phyloP scores from a whole-genome alignment of 1,140 invertebrate genomes.

The Cecropterus lyciades region DNA sequence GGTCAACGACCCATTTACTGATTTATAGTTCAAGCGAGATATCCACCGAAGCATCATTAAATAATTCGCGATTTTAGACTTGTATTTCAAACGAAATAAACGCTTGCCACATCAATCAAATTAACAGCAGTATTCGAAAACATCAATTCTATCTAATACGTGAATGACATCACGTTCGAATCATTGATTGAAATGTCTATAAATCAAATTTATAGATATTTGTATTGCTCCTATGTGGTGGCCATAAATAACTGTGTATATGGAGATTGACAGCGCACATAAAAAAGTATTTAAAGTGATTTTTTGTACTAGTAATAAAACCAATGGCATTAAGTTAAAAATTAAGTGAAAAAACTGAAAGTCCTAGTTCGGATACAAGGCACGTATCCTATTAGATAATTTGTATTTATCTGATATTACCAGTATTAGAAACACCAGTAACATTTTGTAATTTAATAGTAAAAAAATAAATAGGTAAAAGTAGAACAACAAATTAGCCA shows the following conservation, averaged over 20 bases:
- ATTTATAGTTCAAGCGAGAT: slow-evolving; percentile 20
- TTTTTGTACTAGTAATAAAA: no score
- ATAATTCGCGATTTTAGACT: slow-evolving; percentile 12
- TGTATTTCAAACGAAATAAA: slow-evolving; percentile 27
- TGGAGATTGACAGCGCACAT: no score
- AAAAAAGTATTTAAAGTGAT: no score
- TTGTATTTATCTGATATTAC: no score
- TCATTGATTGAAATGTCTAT: slow-evolving; percentile 32
- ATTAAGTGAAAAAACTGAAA: no score
- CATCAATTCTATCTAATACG: slow-evolving; percentile 26
- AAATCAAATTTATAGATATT: slow-evolving; percentile 19
- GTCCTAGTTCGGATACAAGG: no score
- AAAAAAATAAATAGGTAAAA: background rate
- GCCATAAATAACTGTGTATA: slow-evolving; percentile 4
- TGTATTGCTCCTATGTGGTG: background rate
- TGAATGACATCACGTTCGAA: slow-evolving; percentile 30
- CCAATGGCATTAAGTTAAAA: no score
- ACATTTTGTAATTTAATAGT: no score
- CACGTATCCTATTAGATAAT: no score
- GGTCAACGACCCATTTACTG: background rate
- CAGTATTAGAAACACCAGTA: no score
- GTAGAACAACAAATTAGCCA: no score
- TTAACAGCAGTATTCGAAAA: slow-evolving; percentile 32
- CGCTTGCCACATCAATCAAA: slow-evolving; percentile 31
- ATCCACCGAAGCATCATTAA: slow-evolving; percentile 27